Conservation (phyloP, 2,797 vertebrate species). For the Cebuella pygmaea region DNA sequence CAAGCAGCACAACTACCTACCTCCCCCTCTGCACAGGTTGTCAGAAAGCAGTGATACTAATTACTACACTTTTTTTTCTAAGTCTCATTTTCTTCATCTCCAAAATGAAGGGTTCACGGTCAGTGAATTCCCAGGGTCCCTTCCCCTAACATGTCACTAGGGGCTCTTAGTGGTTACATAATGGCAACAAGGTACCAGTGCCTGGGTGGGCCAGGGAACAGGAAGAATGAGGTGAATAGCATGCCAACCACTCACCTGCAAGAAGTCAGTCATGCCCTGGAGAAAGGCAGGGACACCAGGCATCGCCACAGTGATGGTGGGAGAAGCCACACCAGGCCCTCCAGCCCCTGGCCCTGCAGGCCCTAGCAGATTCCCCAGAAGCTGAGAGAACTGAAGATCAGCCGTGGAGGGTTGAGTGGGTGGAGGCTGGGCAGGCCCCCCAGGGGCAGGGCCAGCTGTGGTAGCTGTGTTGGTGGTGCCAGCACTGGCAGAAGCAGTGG, state of each 20-base stretch:
- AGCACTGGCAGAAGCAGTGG: constrained; percentile 85
- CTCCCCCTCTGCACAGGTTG: not conserved
- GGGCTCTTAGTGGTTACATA: not conserved
- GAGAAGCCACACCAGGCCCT: constrained; percentile 82
- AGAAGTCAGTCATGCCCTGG: constrained; percentile 93
- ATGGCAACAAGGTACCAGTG: not conserved
- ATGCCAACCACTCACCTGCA: constrained; percentile 88
- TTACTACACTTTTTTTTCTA: not conserved
- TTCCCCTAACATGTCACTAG: not conserved
- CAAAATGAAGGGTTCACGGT: not conserved
- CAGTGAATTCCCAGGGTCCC: not conserved
- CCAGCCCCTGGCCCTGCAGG: constrained; percentile 75
- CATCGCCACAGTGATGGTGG: constrained; percentile 92
- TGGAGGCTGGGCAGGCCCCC: constrained; percentile 74
- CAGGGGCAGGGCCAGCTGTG: constrained; percentile 78
- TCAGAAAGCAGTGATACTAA: not conserved
- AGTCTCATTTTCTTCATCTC: not conserved
- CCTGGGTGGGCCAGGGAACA: not conserved
- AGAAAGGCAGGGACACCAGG: constrained; percentile 93
- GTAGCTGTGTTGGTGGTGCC: constrained; percentile 84
- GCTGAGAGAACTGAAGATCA: constrained; percentile 87
- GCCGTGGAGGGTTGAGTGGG: constrained; percentile 80
- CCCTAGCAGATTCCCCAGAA: constrained; percentile 90
- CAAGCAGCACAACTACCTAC: not conserved
- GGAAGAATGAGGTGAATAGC: accelerated